Percentiles rank a stretch among this genome's conserved stretches.
Evolutionary conservation across 2,888 invertebrate genomes (phyloP).

Genomic region (Bombylius major): DNA sequence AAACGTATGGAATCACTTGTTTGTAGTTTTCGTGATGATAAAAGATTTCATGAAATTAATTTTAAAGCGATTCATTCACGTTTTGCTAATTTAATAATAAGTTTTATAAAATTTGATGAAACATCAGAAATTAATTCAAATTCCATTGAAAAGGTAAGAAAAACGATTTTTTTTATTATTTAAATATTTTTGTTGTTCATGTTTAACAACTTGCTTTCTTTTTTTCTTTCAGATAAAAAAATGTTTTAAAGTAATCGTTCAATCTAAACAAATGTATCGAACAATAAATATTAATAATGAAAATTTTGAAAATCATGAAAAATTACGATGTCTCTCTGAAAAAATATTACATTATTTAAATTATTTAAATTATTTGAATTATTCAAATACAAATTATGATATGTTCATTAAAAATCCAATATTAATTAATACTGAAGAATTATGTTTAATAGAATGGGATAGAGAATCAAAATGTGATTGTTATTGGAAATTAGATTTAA

Average conservation of each 20-base stretch:
- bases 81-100: constrained; percentile 48
- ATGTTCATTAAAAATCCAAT: constrained; percentile 20
- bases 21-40: constrained; percentile 54
- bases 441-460: constrained; percentile 47
- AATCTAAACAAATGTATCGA: constrained; percentile 1
- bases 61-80: constrained; percentile 54
- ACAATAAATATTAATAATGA: constrained; percentile 13
- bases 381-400: constrained; percentile 25
- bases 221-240: constrained; percentile 14
- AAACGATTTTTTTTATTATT: too few relatives aligned
- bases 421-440: constrained; percentile 40
- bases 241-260: constrained; percentile 15
- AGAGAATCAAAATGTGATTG: constrained; percentile 47
- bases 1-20: constrained; percentile 56
- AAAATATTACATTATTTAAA: not conserved
- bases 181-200: too few relatives aligned
- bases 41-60: constrained; percentile 48
- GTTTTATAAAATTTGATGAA: constrained; percentile 38
- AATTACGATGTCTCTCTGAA: constrained; percentile 35
- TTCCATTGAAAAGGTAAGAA: not conserved
- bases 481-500: constrained; percentile 41
- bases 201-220: too few relatives aligned
- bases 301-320: constrained; percentile 35
- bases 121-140: constrained; percentile 20
- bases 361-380: constrained; percentile 15